Evolutionary conservation across 1,140 invertebrate species (phyloP).

Genomic region (Geopemphigus sp.): DNA sequence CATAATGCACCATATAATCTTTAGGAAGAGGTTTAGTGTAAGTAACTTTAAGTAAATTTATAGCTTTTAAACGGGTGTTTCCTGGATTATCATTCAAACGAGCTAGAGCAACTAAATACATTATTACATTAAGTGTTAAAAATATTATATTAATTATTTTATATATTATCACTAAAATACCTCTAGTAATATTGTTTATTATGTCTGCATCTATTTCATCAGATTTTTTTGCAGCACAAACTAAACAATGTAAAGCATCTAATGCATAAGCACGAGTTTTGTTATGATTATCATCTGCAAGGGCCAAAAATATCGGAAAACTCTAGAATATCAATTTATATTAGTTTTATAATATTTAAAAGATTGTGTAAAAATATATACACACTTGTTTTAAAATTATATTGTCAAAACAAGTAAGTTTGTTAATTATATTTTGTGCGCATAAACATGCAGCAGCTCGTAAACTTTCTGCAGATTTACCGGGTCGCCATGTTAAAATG

Average conservation of each 20-base stretch:
- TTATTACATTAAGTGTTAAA: too few relatives aligned
- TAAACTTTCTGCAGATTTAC: constrained; percentile 73
- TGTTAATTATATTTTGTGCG: constrained; percentile 57
- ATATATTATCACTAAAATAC: not conserved
- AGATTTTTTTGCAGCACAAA: constrained; percentile 2
- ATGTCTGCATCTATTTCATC: constrained; percentile 11
- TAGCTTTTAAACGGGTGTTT: constrained; percentile 31
- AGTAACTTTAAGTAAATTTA: not conserved
- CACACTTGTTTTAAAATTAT: constrained; percentile 28
- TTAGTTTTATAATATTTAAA: not conserved
- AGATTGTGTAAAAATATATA: not conserved
- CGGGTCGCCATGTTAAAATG: constrained; percentile 78
- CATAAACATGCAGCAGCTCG: constrained; percentile 75
- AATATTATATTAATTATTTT: not conserved
- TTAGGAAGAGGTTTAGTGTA: constrained; percentile 24
- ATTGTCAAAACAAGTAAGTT: not conserved
- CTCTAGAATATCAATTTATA: constrained; percentile 1
- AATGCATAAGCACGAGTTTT: constrained; percentile 38
- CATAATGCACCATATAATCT: constrained; percentile 33
- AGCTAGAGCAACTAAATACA: constrained; percentile 24
- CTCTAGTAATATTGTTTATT: constrained; percentile 44
- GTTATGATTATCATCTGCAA: constrained; percentile 35
- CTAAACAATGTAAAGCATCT: constrained; percentile 23
- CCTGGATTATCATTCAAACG: constrained; percentile 47
- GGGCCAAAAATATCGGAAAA: constrained; percentile 42